Evolutionary conservation across 2,113 vertebrate genomes (phyloP).

Genomic region (Pachycephala philippinensis): DNA sequence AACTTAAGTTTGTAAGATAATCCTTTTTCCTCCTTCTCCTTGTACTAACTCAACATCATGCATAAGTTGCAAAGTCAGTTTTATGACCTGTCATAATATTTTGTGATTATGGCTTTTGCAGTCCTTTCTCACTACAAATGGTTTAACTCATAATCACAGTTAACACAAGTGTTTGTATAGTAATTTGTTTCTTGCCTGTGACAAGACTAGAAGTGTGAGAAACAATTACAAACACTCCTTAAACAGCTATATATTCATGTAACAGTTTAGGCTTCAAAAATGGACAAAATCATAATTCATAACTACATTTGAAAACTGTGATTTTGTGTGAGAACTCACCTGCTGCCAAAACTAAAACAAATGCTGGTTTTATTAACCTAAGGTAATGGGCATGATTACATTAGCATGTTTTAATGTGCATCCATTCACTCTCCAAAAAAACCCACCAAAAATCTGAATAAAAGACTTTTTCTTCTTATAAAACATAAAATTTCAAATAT

Average conservation of each 20-base stretch:
- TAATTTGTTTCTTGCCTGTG: neutral
- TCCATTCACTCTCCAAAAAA: neutral
- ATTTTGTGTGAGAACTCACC: neutral
- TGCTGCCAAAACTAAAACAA: neutral
- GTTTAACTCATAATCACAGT: neutral
- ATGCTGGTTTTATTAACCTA: neutral
- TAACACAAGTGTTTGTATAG: neutral
- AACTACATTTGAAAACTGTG: neutral
- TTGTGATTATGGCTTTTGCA: neutral
- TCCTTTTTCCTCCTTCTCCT: neutral
- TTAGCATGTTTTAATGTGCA: neutral
- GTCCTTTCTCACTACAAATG: neutral
- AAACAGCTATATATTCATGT: neutral
- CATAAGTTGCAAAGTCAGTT: neutral
- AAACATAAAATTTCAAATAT: neutral
- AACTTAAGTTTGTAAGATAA: neutral
- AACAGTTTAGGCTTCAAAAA: neutral
- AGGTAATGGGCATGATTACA: neutral
- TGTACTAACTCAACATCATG: neutral
- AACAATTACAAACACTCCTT: neutral
- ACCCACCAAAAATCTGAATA: accelerated
- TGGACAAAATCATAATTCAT: neutral
- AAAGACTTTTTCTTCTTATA: accelerated
- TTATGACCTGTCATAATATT: neutral
- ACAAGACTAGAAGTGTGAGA: neutral